Evolutionary conservation across 2,888 invertebrate genomes (phyloP), one percentile per base, ranked within the genome.

Genomic region (Eumerus sabulonum): DNA sequence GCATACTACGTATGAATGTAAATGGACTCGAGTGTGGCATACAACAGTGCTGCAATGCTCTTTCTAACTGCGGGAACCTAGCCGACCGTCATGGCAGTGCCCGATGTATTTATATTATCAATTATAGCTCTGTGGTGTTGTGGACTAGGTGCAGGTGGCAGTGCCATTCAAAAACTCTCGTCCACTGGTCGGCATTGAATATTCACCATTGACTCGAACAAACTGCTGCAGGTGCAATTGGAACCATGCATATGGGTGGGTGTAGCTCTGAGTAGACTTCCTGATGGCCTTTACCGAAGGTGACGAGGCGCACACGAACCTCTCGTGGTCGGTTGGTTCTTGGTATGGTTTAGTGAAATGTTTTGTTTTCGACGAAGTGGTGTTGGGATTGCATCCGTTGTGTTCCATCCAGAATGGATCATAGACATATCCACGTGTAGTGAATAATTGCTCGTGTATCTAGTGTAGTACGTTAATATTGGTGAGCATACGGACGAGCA

Each of bases 231-330:
- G 50, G 40, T 38, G 40, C 40, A 45, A 16, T 17, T 36, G 11
- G 7, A 27, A 27, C 27, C 7, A 27, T 27, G 7, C 3, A 7
- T 27, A 27, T 7, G 7, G 2, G 27, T 27, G 7, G 27, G 27
- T 27, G 27, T 27, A 27, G 7, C 27, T n/a, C n/a, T n/a, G n/a
- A n/a, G n/a, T 27, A 27, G 3, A 27, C 7, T 27, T 27, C 27
- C 19, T 18, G 47, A 64, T 59, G 64, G 53, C 60, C 72, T 60
- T 56, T 66, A 64, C 9, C 54, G 45, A 66, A 72, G 76, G 76
- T 66, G 76, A 72, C 66, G 71, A 76, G 66, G 72, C 54, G 56
- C 50, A 76, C 76, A 76, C 45, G 60, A 66, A 48, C 45, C 72
- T 45, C 68, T 59, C 67, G 50, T 57, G 74, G 45, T 60, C 62